A percentile compares a stretch with the other conserved stretches of the same genome.
Evolutionary conservation across 2,113 vertebrate species (phyloP).

Genomic region (rabbit (Oryctolagus cuniculus)): DNA sequence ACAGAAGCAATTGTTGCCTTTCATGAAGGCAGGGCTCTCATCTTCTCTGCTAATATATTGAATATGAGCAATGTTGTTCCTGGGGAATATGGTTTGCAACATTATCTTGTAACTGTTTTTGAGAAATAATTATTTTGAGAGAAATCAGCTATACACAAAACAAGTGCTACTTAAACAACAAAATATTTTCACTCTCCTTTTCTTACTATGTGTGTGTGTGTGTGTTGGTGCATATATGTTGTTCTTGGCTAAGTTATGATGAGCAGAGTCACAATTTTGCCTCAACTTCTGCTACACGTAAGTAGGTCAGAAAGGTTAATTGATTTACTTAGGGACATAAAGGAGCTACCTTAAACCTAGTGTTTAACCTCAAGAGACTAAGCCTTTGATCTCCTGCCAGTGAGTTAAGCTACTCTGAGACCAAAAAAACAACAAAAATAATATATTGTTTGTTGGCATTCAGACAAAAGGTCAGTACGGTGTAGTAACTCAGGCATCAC

Average conservation of each 20-base stretch:
- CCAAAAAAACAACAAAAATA: background rate
- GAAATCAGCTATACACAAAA: slow-evolving; percentile 1
- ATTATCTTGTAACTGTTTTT: background rate
- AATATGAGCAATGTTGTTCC: background rate
- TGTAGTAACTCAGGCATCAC: background rate
- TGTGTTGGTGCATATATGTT: background rate
- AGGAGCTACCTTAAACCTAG: background rate
- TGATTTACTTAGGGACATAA: background rate
- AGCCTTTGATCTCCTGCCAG: background rate
- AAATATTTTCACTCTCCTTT: background rate
- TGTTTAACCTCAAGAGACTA: background rate
- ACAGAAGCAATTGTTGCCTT: background rate
- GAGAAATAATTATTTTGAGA: background rate
- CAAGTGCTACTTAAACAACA: background rate
- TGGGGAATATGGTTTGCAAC: background rate
- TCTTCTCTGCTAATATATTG: background rate
- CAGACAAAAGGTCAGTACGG: background rate
- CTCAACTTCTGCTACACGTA: background rate
- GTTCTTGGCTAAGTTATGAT: background rate
- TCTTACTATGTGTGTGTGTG: background rate
- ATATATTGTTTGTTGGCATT: background rate
- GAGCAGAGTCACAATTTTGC: background rate
- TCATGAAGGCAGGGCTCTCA: background rate
- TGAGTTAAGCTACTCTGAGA: background rate
- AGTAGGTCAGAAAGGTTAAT: background rate